Evolutionary conservation across 2,888 invertebrate genomes (phyloP).

Genomic region (Phragmatobia fuliginosa): DNA sequence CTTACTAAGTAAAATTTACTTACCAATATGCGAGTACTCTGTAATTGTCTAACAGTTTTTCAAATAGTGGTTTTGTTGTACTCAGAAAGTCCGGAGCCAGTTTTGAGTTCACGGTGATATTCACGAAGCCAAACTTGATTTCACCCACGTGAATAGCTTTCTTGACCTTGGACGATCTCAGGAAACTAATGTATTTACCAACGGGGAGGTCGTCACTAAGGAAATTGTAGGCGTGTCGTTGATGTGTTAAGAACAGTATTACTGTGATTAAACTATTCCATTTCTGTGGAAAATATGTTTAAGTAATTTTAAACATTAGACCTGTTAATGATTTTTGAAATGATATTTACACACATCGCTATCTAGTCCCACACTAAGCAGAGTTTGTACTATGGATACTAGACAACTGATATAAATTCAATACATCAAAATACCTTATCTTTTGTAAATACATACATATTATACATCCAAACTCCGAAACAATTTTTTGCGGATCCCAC

Average conservation of each 20-base stretch:
- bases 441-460: too few species aligned
- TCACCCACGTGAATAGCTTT: constrained; percentile 76
- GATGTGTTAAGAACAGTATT: constrained; percentile 64
- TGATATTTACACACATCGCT: too few species aligned
- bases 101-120: constrained; percentile 67
- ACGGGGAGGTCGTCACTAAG: constrained; percentile 65
- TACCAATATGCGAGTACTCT: constrained; percentile 72
- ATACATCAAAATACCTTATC: too few species aligned
- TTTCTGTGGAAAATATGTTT: constrained; percentile 60
- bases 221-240: constrained; percentile 77
- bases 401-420: too few species aligned
- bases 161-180: constrained; percentile 63
- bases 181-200: constrained; percentile 58
- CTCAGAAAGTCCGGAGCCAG: constrained; percentile 74
- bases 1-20: constrained; percentile 30
- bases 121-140: constrained; percentile 65
- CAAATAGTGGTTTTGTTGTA: constrained; percentile 65
- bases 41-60: constrained; percentile 72
- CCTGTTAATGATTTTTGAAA: not conserved
- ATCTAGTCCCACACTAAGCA: too few species aligned
- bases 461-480: too few species aligned
- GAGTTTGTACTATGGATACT: too few species aligned
- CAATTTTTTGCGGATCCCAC: too few species aligned
- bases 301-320: too few species aligned
- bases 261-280: constrained; percentile 66